Conservation (phyloP, 1,140 invertebrate species). For the Solenopsis invicta region DNA sequence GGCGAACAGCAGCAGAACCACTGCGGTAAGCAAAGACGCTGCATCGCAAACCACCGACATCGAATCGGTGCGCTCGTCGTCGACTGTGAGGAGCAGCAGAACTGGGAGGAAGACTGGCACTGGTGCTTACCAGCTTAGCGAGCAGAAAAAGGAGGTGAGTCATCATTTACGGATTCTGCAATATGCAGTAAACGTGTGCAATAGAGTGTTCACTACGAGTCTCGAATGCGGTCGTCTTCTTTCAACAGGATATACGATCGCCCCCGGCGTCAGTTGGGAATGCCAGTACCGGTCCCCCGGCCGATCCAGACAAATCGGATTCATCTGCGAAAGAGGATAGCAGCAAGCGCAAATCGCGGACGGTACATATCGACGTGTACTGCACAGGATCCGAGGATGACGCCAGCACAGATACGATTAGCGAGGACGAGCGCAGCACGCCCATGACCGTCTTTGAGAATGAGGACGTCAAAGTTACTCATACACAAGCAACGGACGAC, state of each 20-base stretch:
- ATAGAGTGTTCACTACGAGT: not conserved
- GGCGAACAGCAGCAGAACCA: conserved; percentile 39
- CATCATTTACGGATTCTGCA: too few relatives aligned
- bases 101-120: conserved; percentile 68
- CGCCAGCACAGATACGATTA: conserved; percentile 76
- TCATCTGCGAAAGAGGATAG: conserved; percentile 77
- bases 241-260: conserved; percentile 69
- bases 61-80: conserved; percentile 74
- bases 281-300: conserved; percentile 55
- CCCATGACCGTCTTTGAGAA: conserved; percentile 90
- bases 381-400: conserved; percentile 91
- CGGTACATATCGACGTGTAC: conserved; percentile 93
- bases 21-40: conserved; percentile 84
- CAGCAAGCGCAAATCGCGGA: conserved; percentile 89
- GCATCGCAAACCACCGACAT: conserved; percentile 88
- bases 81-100: conserved; percentile 72
- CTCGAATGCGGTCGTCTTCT: conserved; percentile 44
- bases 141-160: conserved; percentile 76
- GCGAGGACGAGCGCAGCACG: conserved; percentile 86
- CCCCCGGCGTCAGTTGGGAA: conserved; percentile 59
- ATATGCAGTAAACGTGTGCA: not conserved
- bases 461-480: conserved; percentile 88
- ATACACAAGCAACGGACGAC: conserved; percentile 85
- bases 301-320: conserved; percentile 72
- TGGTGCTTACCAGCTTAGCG: conserved; percentile 63